Base-by-base conservation (phyloP, 2,888 invertebrate species). In the Morinoia aosen region DNA sequence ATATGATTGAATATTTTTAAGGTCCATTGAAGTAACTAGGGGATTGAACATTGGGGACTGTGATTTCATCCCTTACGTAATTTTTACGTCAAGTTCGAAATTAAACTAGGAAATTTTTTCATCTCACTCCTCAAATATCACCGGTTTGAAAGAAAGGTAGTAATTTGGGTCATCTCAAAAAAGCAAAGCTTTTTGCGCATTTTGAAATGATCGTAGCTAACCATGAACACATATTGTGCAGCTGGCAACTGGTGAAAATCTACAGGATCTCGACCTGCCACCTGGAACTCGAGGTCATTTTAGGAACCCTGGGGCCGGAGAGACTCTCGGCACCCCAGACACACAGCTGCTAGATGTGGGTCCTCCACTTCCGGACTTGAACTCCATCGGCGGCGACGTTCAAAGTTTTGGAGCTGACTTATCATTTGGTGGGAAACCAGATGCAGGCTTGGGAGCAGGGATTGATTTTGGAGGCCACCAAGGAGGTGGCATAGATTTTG, bases 281-380 rank as follows among this genome's bases (percentile, higher is more conserved):
- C 95, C 95, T 39, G 95, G 95, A 39, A 95, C 95, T 12, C 61
- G 95, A 14, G 57, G 48, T 0, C 95, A 95, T 48, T 95, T 95
- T 39, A 57, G 25, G 58, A 95, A 95, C 64, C 95, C 95, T 5
- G 95, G 64, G 14, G 95, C 19, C 1, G 19, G 57, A 33, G 19
- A 33, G 93, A 12, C 33, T 57, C 33, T 33, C 39, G 57, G 10
- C n/a, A 33, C 93, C 11, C 57, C 57, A 10, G 57, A 19, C 93
- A 93, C 93, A 14, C 93, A 93, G 33, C 57, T 93, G 33, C 93
- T 93, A 16, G 19, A 93, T 33, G 93, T 57, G 57, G 93, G 93
- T 93, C 93, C 56, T 12, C 57, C 93, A 19, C 58, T 93, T 8
- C 58, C 93, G 11, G 57, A 33, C 33, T 93, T 93, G 19, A 93